Base-by-base conservation (phyloP, 2,888 invertebrate species). In the Morpho helenor region DNA sequence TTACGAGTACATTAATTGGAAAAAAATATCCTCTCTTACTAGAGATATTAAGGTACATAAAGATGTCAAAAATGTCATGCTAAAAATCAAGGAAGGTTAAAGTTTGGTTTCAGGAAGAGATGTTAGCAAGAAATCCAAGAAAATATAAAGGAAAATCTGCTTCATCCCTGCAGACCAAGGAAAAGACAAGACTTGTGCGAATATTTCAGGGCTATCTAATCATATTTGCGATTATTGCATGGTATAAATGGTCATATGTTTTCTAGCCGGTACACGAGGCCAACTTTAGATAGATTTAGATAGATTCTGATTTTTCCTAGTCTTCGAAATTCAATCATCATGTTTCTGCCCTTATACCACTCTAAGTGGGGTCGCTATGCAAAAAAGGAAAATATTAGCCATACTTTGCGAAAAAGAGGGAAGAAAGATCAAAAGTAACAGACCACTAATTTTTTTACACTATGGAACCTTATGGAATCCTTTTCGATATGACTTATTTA, bases 141-240 rank as follows among this genome's bases (percentile, higher is more conserved):
- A 42, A 8, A 42, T 42, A 42, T 8, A 42, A 42, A 42, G 1
- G 42, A 2, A 42, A 7, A 42, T 2, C 8, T 42, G 42, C 1
- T 8, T 42, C 42, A 8, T 42, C 2, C 8, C 42, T 42, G 42
- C 8, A 42, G 42, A 8, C 42, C 42, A 8, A 42, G 42, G 42
- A 42, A 42, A 2, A 7, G 8, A 16, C 16, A 2, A 16, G 2
- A 2, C 16, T 16, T 16, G 2, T 16, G 16, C 16, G 16, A 16
- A 16, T 16, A 16, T 16, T 16, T 16, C 16, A 16, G 16, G 2
- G 2, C 16, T 16, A 16, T 16, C 16, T 48, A 52, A 57, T 22
- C 52, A 57, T 43, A 52, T 23, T 47, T 57, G 57, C 42, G 50
- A 57, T 51, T 46, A 8, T 57, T 51, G 47, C 40, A 8, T 44